A percentile compares a stretch with the other conserved stretches of the same genome.
These are phyloP conservation scores for Yasuhikotakia modesta DNA, from an alignment of 2,797 vertebrate species.

Conservation along the genomic window DNA sequence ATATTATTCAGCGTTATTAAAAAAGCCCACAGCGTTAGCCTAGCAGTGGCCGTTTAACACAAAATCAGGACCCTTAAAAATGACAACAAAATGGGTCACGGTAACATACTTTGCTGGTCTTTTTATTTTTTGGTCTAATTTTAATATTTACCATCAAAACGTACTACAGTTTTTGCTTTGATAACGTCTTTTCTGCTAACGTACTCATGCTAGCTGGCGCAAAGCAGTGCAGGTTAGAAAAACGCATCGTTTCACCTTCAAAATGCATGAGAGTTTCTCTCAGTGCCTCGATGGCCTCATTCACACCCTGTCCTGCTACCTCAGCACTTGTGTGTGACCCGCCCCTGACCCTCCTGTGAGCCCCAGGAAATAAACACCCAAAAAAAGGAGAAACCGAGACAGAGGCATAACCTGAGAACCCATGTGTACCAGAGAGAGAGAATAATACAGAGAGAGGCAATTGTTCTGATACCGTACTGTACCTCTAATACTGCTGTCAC, in stretches of 20 bases:
- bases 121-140: background rate
- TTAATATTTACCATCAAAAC: background rate
- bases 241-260: conserved; percentile 23
- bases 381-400: background rate
- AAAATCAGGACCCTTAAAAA: background rate
- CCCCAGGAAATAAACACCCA: background rate
- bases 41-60: conserved; percentile 26
- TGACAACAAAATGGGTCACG: background rate
- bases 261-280: conserved; percentile 3
- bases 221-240: background rate
- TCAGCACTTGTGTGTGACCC: background rate
- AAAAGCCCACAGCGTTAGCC: conserved; percentile 10
- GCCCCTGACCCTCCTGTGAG: conserved; percentile 18
- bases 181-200: background rate
- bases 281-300: background rate
- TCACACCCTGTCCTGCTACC: conserved; percentile 14
- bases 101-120: background rate
- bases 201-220: background rate
- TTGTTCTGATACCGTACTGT: too few species aligned
- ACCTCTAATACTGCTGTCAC: too few species aligned
- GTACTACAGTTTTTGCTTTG: background rate
- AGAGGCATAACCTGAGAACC: background rate
- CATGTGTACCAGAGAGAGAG: background rate
- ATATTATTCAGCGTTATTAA: conserved; percentile 11
- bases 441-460: too few species aligned